Evolutionary conservation across 2,797 vertebrate genomes (phyloP).

Genomic region (Hapalemur alaotrensis): DNA sequence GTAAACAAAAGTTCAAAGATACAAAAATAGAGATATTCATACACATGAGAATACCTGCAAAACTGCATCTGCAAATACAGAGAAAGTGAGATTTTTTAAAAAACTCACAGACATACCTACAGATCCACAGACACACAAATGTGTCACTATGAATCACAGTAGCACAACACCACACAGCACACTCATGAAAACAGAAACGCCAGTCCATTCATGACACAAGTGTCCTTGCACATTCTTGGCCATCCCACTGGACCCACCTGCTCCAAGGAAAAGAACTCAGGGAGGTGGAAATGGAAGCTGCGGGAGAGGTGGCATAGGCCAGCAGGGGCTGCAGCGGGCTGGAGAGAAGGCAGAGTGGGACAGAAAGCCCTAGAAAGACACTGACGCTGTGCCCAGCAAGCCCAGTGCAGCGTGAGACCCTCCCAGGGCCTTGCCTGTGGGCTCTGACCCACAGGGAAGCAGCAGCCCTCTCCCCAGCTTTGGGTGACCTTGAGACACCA

Average conservation of each 20-base stretch:
- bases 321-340: not conserved
- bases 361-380: conserved; percentile 7
- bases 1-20: not conserved
- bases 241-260: not conserved
- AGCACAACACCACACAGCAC: not conserved
- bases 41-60: not conserved
- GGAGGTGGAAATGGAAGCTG: not conserved
- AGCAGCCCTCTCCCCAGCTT: not conserved
- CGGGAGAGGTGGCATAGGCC: not conserved
- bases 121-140: not conserved
- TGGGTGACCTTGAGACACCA: not conserved
- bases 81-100: not conserved
- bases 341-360: not conserved
- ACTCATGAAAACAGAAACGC: rapidly evolving
- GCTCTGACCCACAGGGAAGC: not conserved
- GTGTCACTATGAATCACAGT: rapidly evolving
- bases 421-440: not conserved
- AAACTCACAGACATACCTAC: not conserved
- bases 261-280: not conserved
- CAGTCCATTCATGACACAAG: not conserved
- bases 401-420: not conserved
- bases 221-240: not conserved
- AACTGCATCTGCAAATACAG: not conserved
- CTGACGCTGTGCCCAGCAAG: not conserved
- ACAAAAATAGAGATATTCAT: not conserved